These are phyloP conservation scores for Tridacna gigas DNA, from an alignment of 2,888 invertebrate species.

Conservation along the genomic window DNA sequence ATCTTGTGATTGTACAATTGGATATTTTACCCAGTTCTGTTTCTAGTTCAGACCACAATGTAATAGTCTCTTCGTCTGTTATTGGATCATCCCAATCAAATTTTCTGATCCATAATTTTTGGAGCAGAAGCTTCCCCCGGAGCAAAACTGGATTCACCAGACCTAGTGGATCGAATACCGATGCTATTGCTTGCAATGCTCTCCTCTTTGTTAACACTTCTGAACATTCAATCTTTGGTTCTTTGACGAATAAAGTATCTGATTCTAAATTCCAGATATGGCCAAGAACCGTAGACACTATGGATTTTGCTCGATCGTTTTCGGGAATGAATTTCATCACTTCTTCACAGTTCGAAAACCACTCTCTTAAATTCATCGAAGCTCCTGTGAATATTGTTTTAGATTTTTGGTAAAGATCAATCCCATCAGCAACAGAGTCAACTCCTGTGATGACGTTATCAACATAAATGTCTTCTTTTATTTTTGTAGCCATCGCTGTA, in stretches of 20 bases:
- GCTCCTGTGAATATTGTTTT: slow-evolving; percentile 27
- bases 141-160: slow-evolving; percentile 17
- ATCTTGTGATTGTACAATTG: not conserved
- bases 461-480: slow-evolving; percentile 39
- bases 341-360: slow-evolving; percentile 26
- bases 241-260: slow-evolving; percentile 20
- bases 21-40: not conserved
- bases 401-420: too few relatives aligned
- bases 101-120: slow-evolving; percentile 30
- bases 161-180: slow-evolving; percentile 32
- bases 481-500: slow-evolving; percentile 11
- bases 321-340: slow-evolving; percentile 12
- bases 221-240: too few relatives aligned
- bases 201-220: slow-evolving; percentile 23
- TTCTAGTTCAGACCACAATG: not conserved
- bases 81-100: slow-evolving; percentile 29
- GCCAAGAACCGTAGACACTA: slow-evolving; percentile 28
- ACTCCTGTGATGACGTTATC: too few relatives aligned
- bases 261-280: slow-evolving; percentile 29
- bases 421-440: slow-evolving; percentile 11
- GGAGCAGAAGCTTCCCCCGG: slow-evolving; percentile 26
- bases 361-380: slow-evolving; percentile 30
- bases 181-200: slow-evolving; percentile 17
- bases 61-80: not conserved
- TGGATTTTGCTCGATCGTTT: not conserved